Conservation (phyloP, 2,797 vertebrate species). For the Chaunax sp. region DNA sequence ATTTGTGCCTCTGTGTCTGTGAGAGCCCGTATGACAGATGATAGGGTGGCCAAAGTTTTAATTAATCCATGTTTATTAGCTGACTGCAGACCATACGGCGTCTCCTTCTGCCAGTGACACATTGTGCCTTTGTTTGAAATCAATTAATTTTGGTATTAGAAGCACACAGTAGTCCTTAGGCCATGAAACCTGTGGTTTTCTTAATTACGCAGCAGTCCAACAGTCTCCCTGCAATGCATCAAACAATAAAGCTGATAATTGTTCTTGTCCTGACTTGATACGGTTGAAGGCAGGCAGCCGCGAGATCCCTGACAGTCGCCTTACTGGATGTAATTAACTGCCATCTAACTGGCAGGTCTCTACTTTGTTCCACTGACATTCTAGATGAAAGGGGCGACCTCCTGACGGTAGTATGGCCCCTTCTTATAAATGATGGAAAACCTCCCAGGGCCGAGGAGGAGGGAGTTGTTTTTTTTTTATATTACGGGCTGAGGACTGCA, state of each 20-base stretch:
- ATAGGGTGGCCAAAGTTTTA: conserved; percentile 25
- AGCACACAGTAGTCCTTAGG: conserved; percentile 21
- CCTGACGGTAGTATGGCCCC: not conserved
- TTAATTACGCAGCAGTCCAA: conserved; percentile 35
- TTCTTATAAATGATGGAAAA: conserved; percentile 41
- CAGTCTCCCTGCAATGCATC: not conserved
- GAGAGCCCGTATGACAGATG: conserved; percentile 9
- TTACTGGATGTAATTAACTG: conserved; percentile 29
- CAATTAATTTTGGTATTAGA: conserved; percentile 45
- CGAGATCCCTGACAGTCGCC: no score
- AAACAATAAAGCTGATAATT: no score
- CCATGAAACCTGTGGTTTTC: conserved; percentile 19
- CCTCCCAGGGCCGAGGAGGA: conserved; percentile 7
- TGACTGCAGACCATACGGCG: conserved; percentile 29
- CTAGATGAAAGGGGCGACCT: not conserved
- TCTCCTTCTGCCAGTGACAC: conserved; percentile 30
- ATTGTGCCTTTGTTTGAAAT: conserved; percentile 51
- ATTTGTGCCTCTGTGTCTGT: not conserved
- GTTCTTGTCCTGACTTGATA: no score
- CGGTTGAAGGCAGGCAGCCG: not conserved
- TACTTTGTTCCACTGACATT: conserved; percentile 21
- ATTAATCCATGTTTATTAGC: conserved; percentile 40
- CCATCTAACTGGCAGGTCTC: conserved; percentile 23
- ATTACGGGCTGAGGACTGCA: not conserved
- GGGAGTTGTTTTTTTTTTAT: not conserved